Percentiles rank a stretch among this genome's conserved stretches.
Conservation (phyloP, 2,113 vertebrate species). For the Notiomystis cincta region DNA sequence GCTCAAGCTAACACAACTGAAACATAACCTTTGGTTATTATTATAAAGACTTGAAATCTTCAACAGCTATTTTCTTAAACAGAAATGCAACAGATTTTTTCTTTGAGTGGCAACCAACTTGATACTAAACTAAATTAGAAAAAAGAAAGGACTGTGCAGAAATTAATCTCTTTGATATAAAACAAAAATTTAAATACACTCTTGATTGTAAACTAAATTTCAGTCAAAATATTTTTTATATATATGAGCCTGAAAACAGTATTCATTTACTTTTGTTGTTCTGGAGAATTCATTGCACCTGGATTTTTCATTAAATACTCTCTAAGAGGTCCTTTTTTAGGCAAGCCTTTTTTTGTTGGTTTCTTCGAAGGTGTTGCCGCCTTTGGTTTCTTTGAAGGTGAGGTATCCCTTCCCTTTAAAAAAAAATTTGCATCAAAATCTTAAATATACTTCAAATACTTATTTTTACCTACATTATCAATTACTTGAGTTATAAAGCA, state of each 20-base stretch:
- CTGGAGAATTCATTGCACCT: neutral
- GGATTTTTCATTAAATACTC: neutral
- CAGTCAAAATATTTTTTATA: neutral
- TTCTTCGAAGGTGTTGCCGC: neutral
- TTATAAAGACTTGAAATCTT: neutral
- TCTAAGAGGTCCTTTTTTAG: neutral
- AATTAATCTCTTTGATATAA: neutral
- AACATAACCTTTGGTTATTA: neutral
- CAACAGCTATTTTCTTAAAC: neutral
- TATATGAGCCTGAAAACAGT: neutral
- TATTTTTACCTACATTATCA: neutral
- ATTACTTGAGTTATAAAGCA: neutral
- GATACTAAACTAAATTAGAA: neutral
- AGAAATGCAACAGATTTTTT: neutral
- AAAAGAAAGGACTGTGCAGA: neutral
- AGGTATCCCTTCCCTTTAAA: neutral
- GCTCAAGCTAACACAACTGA: neutral
- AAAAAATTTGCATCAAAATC: neutral
- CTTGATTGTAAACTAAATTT: neutral
- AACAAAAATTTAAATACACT: neutral
- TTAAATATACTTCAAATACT: neutral
- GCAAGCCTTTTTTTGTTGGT: neutral
- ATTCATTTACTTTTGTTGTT: constrained; percentile 26
- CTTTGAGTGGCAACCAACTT: neutral
- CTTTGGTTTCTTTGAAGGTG: neutral